Base-by-base conservation (phyloP, 1,140 invertebrate genomes). In the Cherax quadricarinatus region DNA sequence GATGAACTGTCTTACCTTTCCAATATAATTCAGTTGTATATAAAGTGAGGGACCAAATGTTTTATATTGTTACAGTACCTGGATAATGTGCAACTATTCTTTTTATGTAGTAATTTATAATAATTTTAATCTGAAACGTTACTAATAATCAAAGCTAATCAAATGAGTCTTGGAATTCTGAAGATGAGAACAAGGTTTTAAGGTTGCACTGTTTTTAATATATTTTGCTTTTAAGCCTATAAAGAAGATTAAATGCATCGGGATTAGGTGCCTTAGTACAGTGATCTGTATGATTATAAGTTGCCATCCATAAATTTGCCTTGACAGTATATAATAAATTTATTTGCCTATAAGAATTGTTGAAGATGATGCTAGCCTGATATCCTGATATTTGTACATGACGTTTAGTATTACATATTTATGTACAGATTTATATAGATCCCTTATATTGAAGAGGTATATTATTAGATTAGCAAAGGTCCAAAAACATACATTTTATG, bases 381-480 rank as follows among this genome's bases (percentile, higher is more conserved):
- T 60, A 70, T 6, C 81, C 86, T 75, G 75, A 60, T 60, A 70
- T 49, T n/a, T 80, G 86, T 88, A 79, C 48, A 83, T 60, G 81
- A 60, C 51, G 6, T 57, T 57, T 66, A 66, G 62, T 66, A 66
- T 66, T 83, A 57, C 24, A 79, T 88, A 80, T 79, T 73, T 83
- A 89, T 73, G 66, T 89, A 83, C 80, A 83, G 79, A 89, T 82
- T 51, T 89, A 81, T 89, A 83, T 83, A 89, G 49, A 89, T 24
- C 49, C 53, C 66, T 48, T 89, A 83, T 84, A 81, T 75, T 75
- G 41, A 83, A 83, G 24, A 30, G 49, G 60, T 83, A 70, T 83
- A 88, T 41, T 41, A 73, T 84, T 89, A 57, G 66, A 30, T 24
- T 84, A 73, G 81, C 73, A 73, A 75, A 83, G 75, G 49, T 89